Evolutionary conservation across 2,888 invertebrate species (phyloP).

Genomic region (Spisula solida): DNA sequence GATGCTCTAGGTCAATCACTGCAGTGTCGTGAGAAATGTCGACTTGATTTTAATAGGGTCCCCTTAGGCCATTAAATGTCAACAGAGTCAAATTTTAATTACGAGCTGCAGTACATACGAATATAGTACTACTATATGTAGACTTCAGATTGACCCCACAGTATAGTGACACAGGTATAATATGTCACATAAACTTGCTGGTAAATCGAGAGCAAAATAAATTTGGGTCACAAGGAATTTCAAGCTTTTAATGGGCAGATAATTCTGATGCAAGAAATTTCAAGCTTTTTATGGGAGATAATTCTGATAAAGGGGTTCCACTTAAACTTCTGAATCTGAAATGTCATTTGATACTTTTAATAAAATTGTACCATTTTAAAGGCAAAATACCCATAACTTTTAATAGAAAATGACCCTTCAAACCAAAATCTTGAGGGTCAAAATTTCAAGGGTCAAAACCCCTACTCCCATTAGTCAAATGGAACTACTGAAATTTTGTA

Average conservation of each 20-base stretch:
- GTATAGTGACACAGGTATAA: not conserved
- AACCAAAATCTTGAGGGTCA: too few species aligned
- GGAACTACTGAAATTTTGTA: too few species aligned
- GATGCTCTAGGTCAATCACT: not conserved
- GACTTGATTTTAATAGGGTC: not conserved
- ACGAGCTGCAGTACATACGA: not conserved
- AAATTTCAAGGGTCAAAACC: too few species aligned
- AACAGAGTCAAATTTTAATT: not conserved
- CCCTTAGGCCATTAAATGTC: not conserved
- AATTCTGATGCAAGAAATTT: not conserved
- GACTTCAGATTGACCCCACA: not conserved
- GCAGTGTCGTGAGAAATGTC: not conserved
- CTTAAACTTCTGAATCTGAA: too few species aligned
- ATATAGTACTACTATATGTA: not conserved
- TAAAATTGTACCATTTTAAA: too few species aligned
- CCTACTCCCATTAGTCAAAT: too few species aligned
- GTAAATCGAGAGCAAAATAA: not conserved
- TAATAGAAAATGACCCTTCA: too few species aligned
- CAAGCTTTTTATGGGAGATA: not conserved
- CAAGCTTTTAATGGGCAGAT: not conserved
- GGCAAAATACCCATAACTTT: too few species aligned
- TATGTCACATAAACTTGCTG: not conserved
- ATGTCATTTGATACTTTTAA: too few species aligned
- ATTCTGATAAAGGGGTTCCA: too few species aligned
- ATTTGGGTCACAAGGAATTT: not conserved